Evolutionary conservation across 2,888 invertebrate species (phyloP), one percentile per base, ranked within the genome.

Genomic region (Molorchus minor): DNA sequence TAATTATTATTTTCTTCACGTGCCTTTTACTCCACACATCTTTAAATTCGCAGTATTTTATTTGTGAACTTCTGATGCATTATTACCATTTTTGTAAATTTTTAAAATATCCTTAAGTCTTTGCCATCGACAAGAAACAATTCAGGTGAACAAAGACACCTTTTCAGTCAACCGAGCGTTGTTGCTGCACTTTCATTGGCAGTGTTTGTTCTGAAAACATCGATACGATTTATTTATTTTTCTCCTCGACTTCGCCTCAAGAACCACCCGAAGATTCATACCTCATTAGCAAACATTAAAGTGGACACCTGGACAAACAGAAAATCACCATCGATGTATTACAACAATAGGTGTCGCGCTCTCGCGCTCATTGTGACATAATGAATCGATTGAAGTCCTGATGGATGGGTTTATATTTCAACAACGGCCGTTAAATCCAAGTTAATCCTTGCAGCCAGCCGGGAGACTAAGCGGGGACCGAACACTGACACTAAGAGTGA

Each of bases 401-500:
- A 79, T 79, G 77, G 78, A 79, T 79, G 76, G 76, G 76, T 78
- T 73, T 76, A 77, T 77, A 77, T 79, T 77, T 76, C 77, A 76
- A 68, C 72, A 68, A 63, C 65, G 71, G 62, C 62, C 69, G 69
- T 70, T 67, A 75, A 74, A 75, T 74, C 76, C 75, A 63, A 64
- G 66, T 71, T 71, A 75, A 75, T 75, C 75, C 74, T 67, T 71
- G 71, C 49, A 58, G 58, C 47, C 38, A 69, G 70, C 70, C 67
- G 69, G 69, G 16, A 44, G 55, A 61, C 51, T 49, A 41, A 41
- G 40, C 45, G 49, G 62, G 67, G 68, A 65, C 71, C 67, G 70
- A 69, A 66, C 70, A 72, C 75, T 78, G 79, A 79, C 80, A 73
- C 75, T 80, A 80, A 80, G 80, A 78, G 76, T 80, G 80, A 80